phyloP scores from a whole-genome alignment of 2,888 invertebrate species.

The Drosophila lutescens region DNA sequence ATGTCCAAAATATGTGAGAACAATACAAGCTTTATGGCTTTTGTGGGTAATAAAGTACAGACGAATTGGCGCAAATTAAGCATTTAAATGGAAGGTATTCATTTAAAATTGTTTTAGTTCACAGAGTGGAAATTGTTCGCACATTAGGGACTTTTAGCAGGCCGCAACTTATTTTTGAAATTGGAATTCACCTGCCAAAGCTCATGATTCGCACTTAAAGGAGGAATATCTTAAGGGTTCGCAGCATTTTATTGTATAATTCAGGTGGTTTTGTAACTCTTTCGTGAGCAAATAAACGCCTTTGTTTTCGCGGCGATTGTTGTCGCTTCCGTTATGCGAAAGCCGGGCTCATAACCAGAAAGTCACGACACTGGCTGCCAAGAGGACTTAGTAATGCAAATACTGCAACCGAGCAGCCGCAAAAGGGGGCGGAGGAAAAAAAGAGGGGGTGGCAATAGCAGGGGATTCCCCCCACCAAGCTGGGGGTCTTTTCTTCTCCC shows the following conservation, averaged over 20 bases:
- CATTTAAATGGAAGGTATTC: conserved; percentile 15
- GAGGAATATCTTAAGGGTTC: neutral
- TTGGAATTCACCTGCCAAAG: neutral
- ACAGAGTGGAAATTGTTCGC: conserved; percentile 1
- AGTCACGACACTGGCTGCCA: conserved; percentile 31
- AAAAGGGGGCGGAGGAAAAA: neutral
- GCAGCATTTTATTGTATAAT: conserved; percentile 4
- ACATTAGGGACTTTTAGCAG: no score
- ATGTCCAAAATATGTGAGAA: conserved; percentile 12
- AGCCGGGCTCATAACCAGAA: conserved; percentile 20
- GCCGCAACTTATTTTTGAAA: conserved; percentile 1
- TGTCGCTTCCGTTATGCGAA: conserved; percentile 13
- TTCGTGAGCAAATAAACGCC: conserved; percentile 22
- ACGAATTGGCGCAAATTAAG: conserved; percentile 27
- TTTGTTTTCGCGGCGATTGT: conserved; percentile 16
- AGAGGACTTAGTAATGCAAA: conserved; percentile 44
- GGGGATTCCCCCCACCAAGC: conserved; percentile 1
- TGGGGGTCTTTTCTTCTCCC: conserved; percentile 1
- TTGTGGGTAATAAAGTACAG: conserved; percentile 20
- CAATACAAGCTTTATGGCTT: conserved; percentile 19
- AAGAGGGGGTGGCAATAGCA: conserved; percentile 1
- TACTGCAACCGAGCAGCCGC: conserved; percentile 14
- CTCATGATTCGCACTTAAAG: no score
- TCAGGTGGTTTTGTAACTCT: conserved; percentile 23
- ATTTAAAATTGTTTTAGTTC: neutral